phyloP scores from a whole-genome alignment of 2,113 vertebrate species.

The Zingel zingel region DNA sequence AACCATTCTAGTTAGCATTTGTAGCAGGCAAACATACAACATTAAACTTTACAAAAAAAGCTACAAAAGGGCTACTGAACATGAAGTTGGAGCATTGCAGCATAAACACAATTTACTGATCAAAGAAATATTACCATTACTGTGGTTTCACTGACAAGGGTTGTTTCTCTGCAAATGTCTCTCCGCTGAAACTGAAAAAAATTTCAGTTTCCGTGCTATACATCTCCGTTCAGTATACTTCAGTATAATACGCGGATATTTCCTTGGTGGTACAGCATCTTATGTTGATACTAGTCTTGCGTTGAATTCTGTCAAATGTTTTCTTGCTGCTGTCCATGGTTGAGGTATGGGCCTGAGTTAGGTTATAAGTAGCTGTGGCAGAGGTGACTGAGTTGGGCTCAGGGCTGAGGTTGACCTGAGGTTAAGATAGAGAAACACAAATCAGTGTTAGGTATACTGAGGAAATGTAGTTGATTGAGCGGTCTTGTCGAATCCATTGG shows the following conservation, averaged over 20 bases:
- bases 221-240: too few species aligned
- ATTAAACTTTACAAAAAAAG: background rate
- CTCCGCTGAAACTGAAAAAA: background rate
- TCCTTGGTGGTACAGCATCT: background rate
- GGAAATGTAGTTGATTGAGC: background rate
- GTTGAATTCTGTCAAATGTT: background rate
- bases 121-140: background rate
- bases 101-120: background rate
- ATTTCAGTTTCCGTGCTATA: background rate
- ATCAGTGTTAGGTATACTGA: background rate
- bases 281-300: background rate
- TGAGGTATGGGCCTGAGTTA: background rate
- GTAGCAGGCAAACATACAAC: too few species aligned
- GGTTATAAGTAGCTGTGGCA: slow-evolving; percentile 7
- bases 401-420: background rate
- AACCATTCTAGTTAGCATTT: background rate
- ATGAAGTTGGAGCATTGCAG: background rate
- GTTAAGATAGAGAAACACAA: background rate
- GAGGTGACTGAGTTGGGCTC: slow-evolving; percentile 1
- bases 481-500: background rate
- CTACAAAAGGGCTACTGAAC: background rate
- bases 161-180: background rate
- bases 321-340: background rate
- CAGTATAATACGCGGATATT: too few species aligned
- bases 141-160: background rate